Evolutionary conservation across 1,140 invertebrate species (phyloP).

Genomic region (Drosophila quadrilineata): DNA sequence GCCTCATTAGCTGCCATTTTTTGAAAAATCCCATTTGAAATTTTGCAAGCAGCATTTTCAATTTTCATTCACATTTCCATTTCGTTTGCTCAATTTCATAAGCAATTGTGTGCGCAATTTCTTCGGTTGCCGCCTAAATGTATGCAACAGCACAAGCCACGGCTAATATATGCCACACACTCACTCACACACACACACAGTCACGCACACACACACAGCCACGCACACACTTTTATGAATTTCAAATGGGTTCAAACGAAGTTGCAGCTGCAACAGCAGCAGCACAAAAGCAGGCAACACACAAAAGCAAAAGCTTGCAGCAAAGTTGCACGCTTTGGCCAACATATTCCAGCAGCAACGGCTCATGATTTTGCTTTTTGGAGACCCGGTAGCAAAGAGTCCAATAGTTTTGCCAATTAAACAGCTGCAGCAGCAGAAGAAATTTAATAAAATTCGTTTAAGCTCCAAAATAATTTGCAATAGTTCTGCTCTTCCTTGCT

Average conservation of each 20-base stretch:
- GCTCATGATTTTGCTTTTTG: background rate
- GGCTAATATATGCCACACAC: constrained; percentile 62
- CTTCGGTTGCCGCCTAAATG: constrained; percentile 43
- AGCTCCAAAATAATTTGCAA: no score
- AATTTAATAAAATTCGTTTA: no score
- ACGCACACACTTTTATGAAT: constrained; percentile 54
- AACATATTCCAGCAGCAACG: constrained; percentile 16
- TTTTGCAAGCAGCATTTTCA: no score
- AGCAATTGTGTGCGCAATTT: constrained; percentile 64
- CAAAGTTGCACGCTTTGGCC: constrained; percentile 46
- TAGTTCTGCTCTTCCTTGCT: no score
- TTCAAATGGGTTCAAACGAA: constrained; percentile 73
- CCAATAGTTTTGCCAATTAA: no score
- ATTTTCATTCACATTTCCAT: no score
- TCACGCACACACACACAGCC: constrained; percentile 2
- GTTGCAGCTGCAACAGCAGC: constrained; percentile 37
- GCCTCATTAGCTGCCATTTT: constrained; percentile 67
- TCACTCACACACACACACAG: constrained; percentile 18
- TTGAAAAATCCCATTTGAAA: constrained; percentile 43
- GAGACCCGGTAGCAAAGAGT: no score
- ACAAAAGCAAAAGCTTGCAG: constrained; percentile 63
- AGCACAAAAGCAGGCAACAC: constrained; percentile 54
- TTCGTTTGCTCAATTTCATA: constrained; percentile 78
- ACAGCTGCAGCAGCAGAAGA: background rate
- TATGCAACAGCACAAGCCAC: constrained; percentile 53